phyloP scores from a whole-genome alignment of 2,888 invertebrate genomes.

The Leucoma salicis region DNA sequence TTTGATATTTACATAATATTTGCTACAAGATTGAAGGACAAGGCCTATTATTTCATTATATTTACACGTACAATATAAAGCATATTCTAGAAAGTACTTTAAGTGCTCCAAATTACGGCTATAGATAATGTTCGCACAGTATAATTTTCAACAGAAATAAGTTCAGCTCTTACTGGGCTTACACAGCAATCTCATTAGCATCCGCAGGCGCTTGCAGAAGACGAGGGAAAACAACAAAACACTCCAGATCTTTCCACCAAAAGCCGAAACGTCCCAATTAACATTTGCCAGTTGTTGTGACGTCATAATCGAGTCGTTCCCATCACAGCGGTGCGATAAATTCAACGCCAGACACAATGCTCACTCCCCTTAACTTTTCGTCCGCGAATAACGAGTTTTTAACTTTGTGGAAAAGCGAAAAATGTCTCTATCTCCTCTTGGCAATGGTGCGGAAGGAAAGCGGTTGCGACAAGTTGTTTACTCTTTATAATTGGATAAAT shows the following conservation, averaged over 20 bases:
- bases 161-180: background rate
- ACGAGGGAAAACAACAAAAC: slow-evolving; percentile 2
- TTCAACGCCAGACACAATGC: slow-evolving; percentile 68
- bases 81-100: no score
- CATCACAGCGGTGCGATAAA: slow-evolving; percentile 59
- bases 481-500: no score
- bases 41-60: no score
- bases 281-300: slow-evolving; percentile 35
- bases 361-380: slow-evolving; percentile 70
- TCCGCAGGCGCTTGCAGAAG: background rate
- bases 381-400: slow-evolving; percentile 80
- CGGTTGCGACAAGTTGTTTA: slow-evolving; percentile 15
- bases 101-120: no score
- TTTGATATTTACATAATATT: no score
- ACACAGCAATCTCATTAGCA: background rate
- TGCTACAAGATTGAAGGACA: no score
- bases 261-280: slow-evolving; percentile 33
- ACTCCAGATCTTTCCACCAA: slow-evolving; percentile 20
- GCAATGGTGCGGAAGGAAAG: slow-evolving; percentile 29
- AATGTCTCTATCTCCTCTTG: slow-evolving; percentile 73
- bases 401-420: slow-evolving; percentile 81
- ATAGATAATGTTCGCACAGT: no score
- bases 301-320: slow-evolving; percentile 33
- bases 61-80: no score
- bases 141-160: background rate